Conservation (phyloP, 2,113 vertebrate species). For the Phyllostomus discolor region DNA sequence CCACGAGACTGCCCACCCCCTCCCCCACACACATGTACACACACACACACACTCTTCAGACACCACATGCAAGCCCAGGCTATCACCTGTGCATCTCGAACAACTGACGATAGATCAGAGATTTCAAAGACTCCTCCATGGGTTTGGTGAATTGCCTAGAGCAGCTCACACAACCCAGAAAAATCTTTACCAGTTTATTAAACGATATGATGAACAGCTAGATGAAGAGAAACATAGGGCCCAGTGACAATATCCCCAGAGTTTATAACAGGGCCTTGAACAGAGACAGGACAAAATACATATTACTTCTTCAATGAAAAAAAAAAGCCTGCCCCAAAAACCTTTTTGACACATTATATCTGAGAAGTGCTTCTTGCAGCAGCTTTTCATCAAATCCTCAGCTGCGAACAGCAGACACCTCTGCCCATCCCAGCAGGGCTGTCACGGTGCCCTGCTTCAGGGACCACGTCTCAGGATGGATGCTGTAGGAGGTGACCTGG, state of each 20-base stretch:
- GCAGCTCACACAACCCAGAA: not conserved
- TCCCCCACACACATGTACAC: no score
- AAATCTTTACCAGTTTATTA: not conserved
- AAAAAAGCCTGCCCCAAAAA: not conserved
- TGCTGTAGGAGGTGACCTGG: accelerated
- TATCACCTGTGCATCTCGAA: not conserved
- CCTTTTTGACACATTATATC: not conserved
- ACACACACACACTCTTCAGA: not conserved
- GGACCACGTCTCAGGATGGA: not conserved
- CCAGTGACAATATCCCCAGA: not conserved
- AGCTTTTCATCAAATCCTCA: not conserved
- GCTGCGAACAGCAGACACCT: not conserved
- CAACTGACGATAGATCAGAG: not conserved
- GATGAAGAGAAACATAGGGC: not conserved
- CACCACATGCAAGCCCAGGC: not conserved
- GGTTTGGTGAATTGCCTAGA: not conserved
- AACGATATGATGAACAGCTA: not conserved
- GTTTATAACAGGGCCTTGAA: not conserved
- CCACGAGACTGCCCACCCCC: not conserved
- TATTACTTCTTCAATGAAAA: not conserved
- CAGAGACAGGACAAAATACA: not conserved
- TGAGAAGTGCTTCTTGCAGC: not conserved
- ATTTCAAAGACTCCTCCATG: not conserved
- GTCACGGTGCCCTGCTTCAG: not conserved
- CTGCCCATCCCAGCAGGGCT: not conserved